A percentile compares a stretch with the other conserved stretches of the same genome.
phyloP scores from a whole-genome alignment of 2,113 vertebrate species.

The Chrysemys picta region DNA sequence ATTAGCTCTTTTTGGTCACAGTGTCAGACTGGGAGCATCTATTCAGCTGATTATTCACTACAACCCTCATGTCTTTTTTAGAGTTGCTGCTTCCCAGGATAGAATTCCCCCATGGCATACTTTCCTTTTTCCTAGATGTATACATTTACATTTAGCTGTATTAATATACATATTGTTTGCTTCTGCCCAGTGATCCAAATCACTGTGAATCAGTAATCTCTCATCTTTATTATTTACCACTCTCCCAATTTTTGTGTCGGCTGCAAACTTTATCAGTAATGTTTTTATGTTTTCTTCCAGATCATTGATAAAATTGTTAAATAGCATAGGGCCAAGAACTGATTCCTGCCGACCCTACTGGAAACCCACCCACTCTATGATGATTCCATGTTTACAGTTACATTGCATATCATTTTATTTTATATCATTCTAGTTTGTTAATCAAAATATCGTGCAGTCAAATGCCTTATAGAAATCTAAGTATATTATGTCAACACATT shows the following conservation, averaged over 20 bases:
- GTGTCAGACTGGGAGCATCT: neutral
- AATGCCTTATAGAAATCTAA: neutral
- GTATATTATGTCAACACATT: neutral
- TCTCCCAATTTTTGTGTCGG: neutral
- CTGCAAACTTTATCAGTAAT: neutral
- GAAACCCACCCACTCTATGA: no score
- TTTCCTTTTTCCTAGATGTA: neutral
- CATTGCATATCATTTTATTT: neutral
- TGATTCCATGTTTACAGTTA: neutral
- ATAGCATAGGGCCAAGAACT: neutral
- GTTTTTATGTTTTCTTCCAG: neutral
- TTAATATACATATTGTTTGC: neutral
- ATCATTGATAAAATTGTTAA: neutral
- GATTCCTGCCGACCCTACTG: no score
- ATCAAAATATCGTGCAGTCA: neutral
- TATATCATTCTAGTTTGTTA: neutral
- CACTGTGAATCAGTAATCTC: neutral
- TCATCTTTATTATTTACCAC: neutral
- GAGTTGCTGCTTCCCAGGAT: neutral
- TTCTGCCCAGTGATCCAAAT: neutral
- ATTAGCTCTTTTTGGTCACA: neutral
- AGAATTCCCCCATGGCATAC: neutral
- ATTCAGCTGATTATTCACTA: neutral
- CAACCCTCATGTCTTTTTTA: neutral
- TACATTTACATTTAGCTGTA: neutral